Percentiles rank a stretch among this genome's conserved stretches.
These are phyloP conservation scores for Timema podura DNA, from an alignment of 2,888 invertebrate species.

Conservation along the genomic window DNA sequence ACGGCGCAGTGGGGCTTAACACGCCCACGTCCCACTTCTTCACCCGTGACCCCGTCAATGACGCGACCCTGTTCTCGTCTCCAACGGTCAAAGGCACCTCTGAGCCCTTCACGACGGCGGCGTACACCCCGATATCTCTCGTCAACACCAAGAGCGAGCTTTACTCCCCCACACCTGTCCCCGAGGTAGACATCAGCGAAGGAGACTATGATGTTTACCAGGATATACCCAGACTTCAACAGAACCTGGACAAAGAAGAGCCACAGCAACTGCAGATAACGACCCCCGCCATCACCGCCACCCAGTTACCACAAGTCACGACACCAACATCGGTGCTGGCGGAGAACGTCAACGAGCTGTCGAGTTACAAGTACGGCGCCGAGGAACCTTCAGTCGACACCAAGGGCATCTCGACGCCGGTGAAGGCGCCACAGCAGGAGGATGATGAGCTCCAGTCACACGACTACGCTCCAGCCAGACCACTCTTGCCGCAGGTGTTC, in stretches of 20 bases:
- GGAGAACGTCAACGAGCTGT: neutral
- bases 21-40: neutral
- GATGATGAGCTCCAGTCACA: neutral
- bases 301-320: neutral
- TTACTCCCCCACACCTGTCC: neutral
- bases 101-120: neutral
- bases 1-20: slow-evolving; percentile 2
- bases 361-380: neutral
- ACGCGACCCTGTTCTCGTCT: neutral
- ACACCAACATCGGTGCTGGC: neutral
- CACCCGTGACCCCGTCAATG: too few species aligned
- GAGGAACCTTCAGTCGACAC: neutral
- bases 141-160: neutral
- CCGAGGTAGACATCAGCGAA: slow-evolving; percentile 6
- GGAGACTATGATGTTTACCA: neutral
- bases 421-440: too few species aligned
- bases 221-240: neutral
- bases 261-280: neutral
- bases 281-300: neutral
- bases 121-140: neutral
- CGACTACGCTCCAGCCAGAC: slow-evolving; percentile 6
- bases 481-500: slow-evolving; percentile 10
- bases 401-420: neutral
- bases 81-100: neutral
- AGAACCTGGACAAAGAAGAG: neutral